These are phyloP conservation scores for Imbricaverruca yamaguchii DNA, from an alignment of 2,888 invertebrate genomes.

Conservation along the genomic window DNA sequence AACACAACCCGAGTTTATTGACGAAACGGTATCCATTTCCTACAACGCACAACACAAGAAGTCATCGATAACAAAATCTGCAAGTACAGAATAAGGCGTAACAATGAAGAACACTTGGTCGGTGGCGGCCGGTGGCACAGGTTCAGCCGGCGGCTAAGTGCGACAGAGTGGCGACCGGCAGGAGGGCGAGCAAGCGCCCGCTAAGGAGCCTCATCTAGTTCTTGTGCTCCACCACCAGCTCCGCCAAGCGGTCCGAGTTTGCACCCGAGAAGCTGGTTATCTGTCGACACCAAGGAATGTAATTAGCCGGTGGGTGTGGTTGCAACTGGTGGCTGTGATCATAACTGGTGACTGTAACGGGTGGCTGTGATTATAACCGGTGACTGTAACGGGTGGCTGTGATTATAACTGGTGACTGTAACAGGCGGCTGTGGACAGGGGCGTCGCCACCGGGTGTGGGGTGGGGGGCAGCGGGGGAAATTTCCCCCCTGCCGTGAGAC, in stretches of 20 bases:
- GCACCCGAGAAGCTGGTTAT: conserved; percentile 70
- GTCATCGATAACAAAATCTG: conserved; percentile 5
- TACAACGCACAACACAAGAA: not conserved
- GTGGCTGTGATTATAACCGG: too few relatives aligned
- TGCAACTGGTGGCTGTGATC: too few relatives aligned
- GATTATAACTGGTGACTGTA: too few relatives aligned
- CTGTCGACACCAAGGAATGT: conserved; percentile 36
- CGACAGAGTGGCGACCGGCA: not conserved
- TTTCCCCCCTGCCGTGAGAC: too few relatives aligned
- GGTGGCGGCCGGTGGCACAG: not conserved
- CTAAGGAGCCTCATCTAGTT: not conserved
- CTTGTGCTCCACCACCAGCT: conserved; percentile 35
- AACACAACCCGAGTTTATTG: not conserved
- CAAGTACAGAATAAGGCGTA: conserved; percentile 9
- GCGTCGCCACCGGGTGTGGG: too few relatives aligned
- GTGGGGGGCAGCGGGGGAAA: too few relatives aligned
- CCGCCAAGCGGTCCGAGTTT: conserved; percentile 60
- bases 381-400: too few relatives aligned
- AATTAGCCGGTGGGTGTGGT: too few relatives aligned
- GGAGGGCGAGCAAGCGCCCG: not conserved
- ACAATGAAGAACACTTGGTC: conserved; percentile 12
- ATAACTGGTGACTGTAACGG: too few relatives aligned
- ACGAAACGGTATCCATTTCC: not conserved
- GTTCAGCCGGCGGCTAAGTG: not conserved
- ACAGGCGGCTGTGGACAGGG: too few relatives aligned